Evolutionary conservation across 2,888 invertebrate genomes (phyloP).

Genomic region (Anagyrus pseudococci): DNA sequence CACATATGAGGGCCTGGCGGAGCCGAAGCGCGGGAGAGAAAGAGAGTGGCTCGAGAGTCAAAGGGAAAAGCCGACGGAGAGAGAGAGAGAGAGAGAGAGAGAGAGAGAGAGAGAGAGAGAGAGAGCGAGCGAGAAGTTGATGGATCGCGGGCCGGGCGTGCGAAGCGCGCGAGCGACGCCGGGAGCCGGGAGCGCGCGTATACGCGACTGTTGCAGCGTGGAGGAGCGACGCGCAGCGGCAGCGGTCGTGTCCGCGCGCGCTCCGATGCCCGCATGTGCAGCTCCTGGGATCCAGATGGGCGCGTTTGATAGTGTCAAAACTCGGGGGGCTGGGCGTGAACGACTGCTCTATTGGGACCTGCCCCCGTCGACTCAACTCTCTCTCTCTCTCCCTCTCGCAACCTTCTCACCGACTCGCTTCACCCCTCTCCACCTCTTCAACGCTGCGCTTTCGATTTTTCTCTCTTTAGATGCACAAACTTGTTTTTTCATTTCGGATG

Average conservation of each 20-base stretch:
- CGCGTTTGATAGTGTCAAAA: slow-evolving; percentile 47
- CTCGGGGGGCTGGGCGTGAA: slow-evolving; percentile 45
- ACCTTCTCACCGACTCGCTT: background rate
- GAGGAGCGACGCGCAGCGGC: background rate
- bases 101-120: slow-evolving; percentile 11
- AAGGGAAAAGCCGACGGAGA: slow-evolving; percentile 16
- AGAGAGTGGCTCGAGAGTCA: slow-evolving; percentile 6
- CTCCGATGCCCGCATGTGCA: background rate
- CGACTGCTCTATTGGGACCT: slow-evolving; percentile 43
- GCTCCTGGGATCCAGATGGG: slow-evolving; percentile 42
- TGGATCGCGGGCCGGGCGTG: slow-evolving; percentile 26
- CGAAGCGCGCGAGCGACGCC: too few relatives aligned
- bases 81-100: background rate
- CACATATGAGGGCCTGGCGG: background rate
- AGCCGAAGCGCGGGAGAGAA: background rate
- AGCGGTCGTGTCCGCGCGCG: background rate
- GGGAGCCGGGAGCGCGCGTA: too few relatives aligned
- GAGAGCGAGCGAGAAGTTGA: slow-evolving; percentile 21
- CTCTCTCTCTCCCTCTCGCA: background rate
- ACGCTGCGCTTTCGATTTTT: too few relatives aligned
- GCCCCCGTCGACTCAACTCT: background rate
- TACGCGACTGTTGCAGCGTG: too few relatives aligned
- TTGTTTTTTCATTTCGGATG: too few relatives aligned
- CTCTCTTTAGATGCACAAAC: too few relatives aligned
- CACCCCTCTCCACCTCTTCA: too few relatives aligned